These are phyloP conservation scores for Hypomecis atomaria DNA, from an alignment of 2,888 invertebrate species.

Conservation along the genomic window DNA sequence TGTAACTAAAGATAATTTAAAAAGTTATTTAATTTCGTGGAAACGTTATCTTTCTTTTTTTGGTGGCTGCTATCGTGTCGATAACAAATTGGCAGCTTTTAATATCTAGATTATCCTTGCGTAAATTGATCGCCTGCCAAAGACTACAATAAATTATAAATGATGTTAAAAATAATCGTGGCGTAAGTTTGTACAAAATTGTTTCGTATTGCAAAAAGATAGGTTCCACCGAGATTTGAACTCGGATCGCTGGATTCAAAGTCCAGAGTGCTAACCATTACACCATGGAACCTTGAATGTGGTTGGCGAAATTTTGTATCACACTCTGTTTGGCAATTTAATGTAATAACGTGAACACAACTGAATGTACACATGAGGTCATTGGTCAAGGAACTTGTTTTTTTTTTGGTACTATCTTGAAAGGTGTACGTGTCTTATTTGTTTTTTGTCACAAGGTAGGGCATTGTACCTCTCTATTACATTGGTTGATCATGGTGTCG, in stretches of 20 bases:
- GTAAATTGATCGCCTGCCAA: conserved; percentile 12
- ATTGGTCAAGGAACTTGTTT: conserved; percentile 13
- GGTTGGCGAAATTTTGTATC: conserved; percentile 26
- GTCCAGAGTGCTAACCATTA: conserved; percentile 92
- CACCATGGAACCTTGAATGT: conserved; percentile 86
- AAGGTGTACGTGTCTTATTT: too few relatives aligned
- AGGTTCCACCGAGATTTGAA: conserved; percentile 92
- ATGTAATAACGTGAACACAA: not conserved
- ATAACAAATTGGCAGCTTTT: conserved; percentile 8
- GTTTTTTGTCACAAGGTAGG: not conserved
- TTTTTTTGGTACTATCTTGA: conserved; percentile 1
- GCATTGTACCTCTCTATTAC: too few relatives aligned
- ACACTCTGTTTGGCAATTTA: conserved; percentile 13
- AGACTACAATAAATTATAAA: conserved; percentile 7
- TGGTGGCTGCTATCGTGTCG: not conserved
- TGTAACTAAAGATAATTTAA: too few relatives aligned
- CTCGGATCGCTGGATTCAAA: conserved; percentile 92
- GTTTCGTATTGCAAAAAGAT: conserved; percentile 32
- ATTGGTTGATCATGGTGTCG: too few relatives aligned
- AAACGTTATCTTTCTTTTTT: not conserved
- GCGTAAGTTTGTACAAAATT: not conserved
- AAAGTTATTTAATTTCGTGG: not conserved
- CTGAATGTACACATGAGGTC: conserved; percentile 19
- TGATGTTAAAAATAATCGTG: not conserved
- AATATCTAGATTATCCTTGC: conserved; percentile 2